Evolutionary conservation across 2,888 invertebrate species (phyloP).

Genomic region (Nipponacmea schrenckii): DNA sequence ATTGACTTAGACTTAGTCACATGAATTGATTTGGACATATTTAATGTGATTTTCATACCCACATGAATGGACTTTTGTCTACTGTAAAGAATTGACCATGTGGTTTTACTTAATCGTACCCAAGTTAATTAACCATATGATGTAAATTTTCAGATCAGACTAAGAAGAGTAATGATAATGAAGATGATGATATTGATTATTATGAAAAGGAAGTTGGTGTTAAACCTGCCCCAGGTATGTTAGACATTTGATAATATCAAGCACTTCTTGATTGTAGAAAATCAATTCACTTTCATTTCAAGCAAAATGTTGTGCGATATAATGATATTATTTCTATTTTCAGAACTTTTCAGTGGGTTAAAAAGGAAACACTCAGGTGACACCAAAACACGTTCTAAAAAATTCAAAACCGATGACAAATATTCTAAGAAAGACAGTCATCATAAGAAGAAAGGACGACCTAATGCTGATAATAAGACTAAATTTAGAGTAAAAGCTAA

Average conservation of each 20-base stretch:
- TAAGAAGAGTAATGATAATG: constrained; percentile 26
- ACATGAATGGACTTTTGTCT: too few relatives aligned
- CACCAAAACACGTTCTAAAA: neutral
- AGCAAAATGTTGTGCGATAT: too few relatives aligned
- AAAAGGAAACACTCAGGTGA: constrained; percentile 19
- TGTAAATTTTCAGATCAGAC: neutral
- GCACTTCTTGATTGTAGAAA: too few relatives aligned
- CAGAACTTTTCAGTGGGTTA: constrained; percentile 9
- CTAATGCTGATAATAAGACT: constrained; percentile 7
- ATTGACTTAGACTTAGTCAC: too few relatives aligned
- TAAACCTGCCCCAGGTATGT: constrained; percentile 80
- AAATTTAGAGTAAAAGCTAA: constrained; percentile 11
- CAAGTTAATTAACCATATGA: too few relatives aligned
- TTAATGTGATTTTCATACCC: too few relatives aligned
- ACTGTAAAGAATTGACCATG: too few relatives aligned
- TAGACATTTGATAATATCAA: too few relatives aligned
- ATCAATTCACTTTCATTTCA: too few relatives aligned
- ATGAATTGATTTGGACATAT: too few relatives aligned
- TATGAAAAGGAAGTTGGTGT: constrained; percentile 88
- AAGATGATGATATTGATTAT: constrained; percentile 82
- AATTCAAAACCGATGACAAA: constrained; percentile 12
- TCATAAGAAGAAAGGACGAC: neutral
- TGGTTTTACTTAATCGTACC: too few relatives aligned
- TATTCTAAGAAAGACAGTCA: neutral
- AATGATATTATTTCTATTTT: too few relatives aligned